Base-by-base conservation (phyloP, 1,140 invertebrate genomes). In the Pararge aegeria region DNA sequence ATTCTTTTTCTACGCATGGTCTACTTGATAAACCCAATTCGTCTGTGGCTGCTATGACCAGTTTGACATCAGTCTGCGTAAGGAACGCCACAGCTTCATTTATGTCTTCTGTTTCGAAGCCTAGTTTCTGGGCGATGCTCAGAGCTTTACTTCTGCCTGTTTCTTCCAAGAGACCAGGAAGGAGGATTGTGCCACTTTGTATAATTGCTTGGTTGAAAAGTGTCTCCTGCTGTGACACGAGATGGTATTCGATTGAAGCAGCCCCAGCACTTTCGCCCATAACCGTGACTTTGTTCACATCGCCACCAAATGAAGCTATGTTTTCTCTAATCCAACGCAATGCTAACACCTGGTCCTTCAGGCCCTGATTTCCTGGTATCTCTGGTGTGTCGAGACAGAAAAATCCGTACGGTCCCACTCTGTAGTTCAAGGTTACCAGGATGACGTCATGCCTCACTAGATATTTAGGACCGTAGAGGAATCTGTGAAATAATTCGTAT, bases 251-350 rank as follows among this genome's bases (percentile, higher is more conserved):
- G 0, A 78, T 61, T 0, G 80, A 75, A 15, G 34, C 60, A 5
- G 91, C 93, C 0, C 94, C 94, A 6, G 93, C 92, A 16, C 93
- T 94, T 67, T 95, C 92, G 2, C 94, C 95, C 67, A 93, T 91
- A 9, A 94, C 78, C 1, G 93, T 92, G 20, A 96, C 92, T 65
- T 91, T 91, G 1, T 91, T 78, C 0, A 91, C 84, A 77, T 96
- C 92, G 16, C 95, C 95, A 3, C 94, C 94, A 66, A 96, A 95
- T 49, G 90, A 91, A 50, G 78, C 87, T 64, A 93, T 94, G 72
- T 96, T 93, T 51, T 93, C 83, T 60, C 92, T 89, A 0, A 94
- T 82, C 94, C 94, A 95, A 61, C 90, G 80, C 2, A 95, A 78
- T 0, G 94, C 94, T 38, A 92, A 57, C 1, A 91, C 75, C 80